Base-by-base conservation (phyloP, 2,888 invertebrate genomes). In the Amblyteles armatorius region DNA sequence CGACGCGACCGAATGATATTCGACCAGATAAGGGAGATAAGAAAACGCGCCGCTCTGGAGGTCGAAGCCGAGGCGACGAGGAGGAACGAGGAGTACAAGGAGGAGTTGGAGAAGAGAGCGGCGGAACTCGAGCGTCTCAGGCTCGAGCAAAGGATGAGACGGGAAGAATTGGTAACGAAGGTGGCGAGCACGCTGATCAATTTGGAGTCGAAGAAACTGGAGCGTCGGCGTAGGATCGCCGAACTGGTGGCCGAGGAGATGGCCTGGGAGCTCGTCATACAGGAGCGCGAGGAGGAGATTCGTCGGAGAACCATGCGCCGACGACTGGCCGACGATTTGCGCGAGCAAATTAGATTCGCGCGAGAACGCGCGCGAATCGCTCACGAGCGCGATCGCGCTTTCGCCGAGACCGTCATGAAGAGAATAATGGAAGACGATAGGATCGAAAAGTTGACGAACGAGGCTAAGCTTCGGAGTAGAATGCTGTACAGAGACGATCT, bases 191-290 rank as follows among this genome's bases (percentile, higher is more conserved):
- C 85, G 55, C 84, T 93, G 29, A 69, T 91, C 11, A 87, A 89
- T 40, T 71, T 63, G 5, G 86, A 87, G 16, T 44, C 63, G 0
- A 80, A 79, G 3, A 88, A 85, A 68, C 48, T 78, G 0, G 57
- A 60, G 0, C 2, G 29, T n/a, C 44, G 68, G 22, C 50, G 65
- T 0, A 68, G 73, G 65, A 78, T 92, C 26, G 60, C 60, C 1
- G 91, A 93, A 22, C 86, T 93, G 19, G 79, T 92, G 13, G 84
- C 88, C 0, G 91, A 91, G 33, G 92, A 93, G 33, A 87, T 90
- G 7, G 86, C 81, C 19, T 81, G 87, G 6, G 91, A 90, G 33
- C 80, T 88, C 1, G 67, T 87, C 60, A 73, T 89, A 1, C 85
- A 82, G 13, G 90, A 90, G 26, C 79, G 87, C 16, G 88, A 90